phyloP scores from a whole-genome alignment of 2,113 vertebrate species.

The Aplodontia rufa region DNA sequence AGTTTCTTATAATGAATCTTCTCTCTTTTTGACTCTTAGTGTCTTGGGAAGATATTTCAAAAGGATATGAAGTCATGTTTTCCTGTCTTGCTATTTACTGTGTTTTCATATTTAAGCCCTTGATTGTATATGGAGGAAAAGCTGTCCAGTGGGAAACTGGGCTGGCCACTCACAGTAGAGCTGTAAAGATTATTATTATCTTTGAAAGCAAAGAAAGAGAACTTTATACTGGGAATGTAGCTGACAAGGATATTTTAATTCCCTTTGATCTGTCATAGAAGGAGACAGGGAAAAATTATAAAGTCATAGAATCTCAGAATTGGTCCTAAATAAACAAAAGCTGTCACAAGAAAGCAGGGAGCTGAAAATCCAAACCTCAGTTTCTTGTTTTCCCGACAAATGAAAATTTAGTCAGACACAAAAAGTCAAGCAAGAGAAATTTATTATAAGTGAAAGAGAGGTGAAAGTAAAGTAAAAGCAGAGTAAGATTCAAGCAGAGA shows the following conservation, averaged over 20 bases:
- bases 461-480: too few species aligned
- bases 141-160: not conserved
- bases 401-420: too few species aligned
- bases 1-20: not conserved
- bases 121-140: not conserved
- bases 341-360: too few species aligned
- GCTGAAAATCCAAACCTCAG: too few species aligned
- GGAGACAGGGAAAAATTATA: not conserved
- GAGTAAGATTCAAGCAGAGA: too few species aligned
- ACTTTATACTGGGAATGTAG: not conserved
- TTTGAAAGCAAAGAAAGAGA: not conserved
- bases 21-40: not conserved
- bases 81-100: not conserved
- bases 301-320: not conserved
- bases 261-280: not conserved
- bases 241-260: not conserved
- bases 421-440: too few species aligned
- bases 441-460: too few species aligned
- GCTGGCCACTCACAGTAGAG: not conserved
- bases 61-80: not conserved
- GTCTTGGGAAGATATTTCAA: not conserved
- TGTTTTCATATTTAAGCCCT: not conserved
- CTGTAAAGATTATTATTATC: not conserved
- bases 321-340: not conserved
- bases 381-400: too few species aligned